Percentiles rank a stretch among this genome's conserved stretches.
Evolutionary conservation across 1,140 invertebrate genomes (phyloP).

Genomic region (Gryon sp.): DNA sequence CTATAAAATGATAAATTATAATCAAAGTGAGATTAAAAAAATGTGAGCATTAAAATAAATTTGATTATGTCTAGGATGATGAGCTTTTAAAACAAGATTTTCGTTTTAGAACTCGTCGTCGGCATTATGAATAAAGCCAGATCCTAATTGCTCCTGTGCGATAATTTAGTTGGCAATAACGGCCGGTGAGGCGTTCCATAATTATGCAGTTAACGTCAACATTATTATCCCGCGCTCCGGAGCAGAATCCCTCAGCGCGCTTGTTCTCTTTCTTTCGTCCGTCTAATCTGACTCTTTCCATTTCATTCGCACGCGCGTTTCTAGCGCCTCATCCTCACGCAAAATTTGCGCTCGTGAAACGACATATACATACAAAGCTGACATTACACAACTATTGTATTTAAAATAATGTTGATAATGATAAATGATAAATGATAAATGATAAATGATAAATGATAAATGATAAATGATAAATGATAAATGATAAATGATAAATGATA

Average conservation of each 20-base stretch:
- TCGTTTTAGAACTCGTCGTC: conserved; percentile 56
- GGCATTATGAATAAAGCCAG: conserved; percentile 73
- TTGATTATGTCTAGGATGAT: conserved; percentile 16
- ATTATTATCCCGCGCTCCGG: conserved; percentile 71
- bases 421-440: no score
- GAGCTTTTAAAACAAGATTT: conserved; percentile 48
- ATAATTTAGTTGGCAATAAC: conserved; percentile 75
- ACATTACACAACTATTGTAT: conserved; percentile 46
- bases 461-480: no score
- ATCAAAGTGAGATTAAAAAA: no score
- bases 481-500: no score
- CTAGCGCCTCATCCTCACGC: conserved; percentile 29
- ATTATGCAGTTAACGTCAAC: conserved; percentile 78
- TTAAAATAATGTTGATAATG: no score
- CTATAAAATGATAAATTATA: no score
- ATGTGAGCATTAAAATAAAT: conserved; percentile 15
- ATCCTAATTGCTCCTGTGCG: conserved; percentile 72
- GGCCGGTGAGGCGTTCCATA: conserved; percentile 72
- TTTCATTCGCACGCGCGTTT: conserved; percentile 38
- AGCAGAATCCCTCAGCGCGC: conserved; percentile 40
- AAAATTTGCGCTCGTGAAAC: conserved; percentile 40
- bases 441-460: no score
- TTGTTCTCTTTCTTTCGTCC: conserved; percentile 41
- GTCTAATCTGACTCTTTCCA: conserved; percentile 16
- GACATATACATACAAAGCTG: conserved; percentile 6